phyloP scores from a whole-genome alignment of 2,797 vertebrate genomes.

The Argya squamiceps region DNA sequence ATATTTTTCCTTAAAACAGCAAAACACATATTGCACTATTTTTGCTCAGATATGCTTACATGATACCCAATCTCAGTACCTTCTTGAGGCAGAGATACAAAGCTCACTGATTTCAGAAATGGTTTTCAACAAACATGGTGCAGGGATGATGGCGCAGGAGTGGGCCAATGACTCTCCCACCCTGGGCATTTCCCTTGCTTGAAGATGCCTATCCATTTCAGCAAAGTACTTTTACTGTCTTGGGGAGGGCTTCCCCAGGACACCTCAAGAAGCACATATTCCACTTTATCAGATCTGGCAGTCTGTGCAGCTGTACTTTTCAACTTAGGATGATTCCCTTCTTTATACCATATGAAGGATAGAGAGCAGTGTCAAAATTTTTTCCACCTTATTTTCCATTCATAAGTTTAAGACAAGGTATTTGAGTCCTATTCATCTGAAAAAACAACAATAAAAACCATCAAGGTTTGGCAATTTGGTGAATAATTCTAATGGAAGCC shows the following conservation, averaged over 20 bases:
- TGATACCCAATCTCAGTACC: neutral
- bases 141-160: neutral
- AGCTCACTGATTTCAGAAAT: neutral
- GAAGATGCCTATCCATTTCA: neutral
- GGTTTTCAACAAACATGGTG: neutral
- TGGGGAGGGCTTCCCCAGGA: neutral
- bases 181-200: neutral
- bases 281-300: neutral
- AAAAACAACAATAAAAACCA: neutral
- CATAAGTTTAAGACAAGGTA: neutral
- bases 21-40: neutral
- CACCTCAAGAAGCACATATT: neutral
- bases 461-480: neutral
- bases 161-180: neutral
- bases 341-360: neutral
- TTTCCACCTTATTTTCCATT: neutral
- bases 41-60: neutral
- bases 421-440: neutral
- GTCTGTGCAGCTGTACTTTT: neutral
- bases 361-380: neutral
- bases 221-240: neutral
- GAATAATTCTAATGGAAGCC: neutral
- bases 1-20: neutral
- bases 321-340: neutral
- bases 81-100: neutral